Percentiles rank a stretch among this genome's conserved stretches.
Conservation (phyloP, 2,888 invertebrate genomes). For the Drosophila ustulata region DNA sequence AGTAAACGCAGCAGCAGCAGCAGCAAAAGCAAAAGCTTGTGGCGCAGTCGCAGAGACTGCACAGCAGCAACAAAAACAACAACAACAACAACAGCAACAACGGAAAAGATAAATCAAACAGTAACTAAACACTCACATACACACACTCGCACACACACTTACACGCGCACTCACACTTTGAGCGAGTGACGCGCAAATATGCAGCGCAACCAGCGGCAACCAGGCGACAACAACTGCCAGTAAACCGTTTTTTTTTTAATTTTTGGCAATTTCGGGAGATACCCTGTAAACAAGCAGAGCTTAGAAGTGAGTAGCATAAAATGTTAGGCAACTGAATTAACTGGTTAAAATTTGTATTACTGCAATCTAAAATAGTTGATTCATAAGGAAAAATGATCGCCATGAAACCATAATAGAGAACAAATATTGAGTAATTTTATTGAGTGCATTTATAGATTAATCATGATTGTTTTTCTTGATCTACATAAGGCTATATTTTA, state of each 20-base stretch:
- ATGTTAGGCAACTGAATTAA: background rate
- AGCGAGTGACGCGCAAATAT: constrained; percentile 31
- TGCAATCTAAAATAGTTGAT: too few relatives aligned
- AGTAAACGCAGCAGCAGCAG: constrained; percentile 52
- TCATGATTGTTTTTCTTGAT: too few relatives aligned
- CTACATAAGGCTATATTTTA: too few relatives aligned
- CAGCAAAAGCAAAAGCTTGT: constrained; percentile 44
- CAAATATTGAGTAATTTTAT: too few relatives aligned
- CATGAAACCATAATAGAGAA: too few relatives aligned
- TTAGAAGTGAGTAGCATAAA: background rate
- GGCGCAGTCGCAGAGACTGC: constrained; percentile 64
- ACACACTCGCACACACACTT: constrained; percentile 25
- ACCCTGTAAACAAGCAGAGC: constrained; percentile 27
- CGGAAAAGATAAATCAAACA: constrained; percentile 82
- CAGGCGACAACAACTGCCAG: constrained; percentile 47
- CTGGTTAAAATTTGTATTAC: too few relatives aligned
- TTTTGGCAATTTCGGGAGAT: constrained; percentile 7
- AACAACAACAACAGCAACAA: constrained; percentile 50
- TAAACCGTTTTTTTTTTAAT: constrained; percentile 30
- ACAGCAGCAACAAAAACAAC: constrained; percentile 41
- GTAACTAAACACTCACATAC: constrained; percentile 68
- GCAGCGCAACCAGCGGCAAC: constrained; percentile 23
- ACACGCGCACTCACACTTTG: constrained; percentile 4
- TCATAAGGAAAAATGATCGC: too few relatives aligned
- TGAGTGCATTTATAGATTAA: too few relatives aligned